Evolutionary conservation across 2,888 invertebrate species (phyloP).

Genomic region (Lydus trimaculatus): DNA sequence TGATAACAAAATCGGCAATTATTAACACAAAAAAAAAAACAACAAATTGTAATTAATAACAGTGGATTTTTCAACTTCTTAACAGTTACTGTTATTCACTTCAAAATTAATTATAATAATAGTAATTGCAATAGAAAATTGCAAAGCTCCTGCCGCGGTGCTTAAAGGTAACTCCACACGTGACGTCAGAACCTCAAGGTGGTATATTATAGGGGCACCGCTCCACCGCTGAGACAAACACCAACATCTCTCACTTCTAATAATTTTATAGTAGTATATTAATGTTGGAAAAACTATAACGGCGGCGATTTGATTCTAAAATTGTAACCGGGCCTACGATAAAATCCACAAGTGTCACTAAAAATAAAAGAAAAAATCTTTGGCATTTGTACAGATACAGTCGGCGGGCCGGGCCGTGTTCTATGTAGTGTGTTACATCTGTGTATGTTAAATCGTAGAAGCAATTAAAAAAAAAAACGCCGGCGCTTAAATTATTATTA

Average conservation of each 20-base stretch:
- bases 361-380: conserved; percentile 31
- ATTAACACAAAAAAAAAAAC: not conserved
- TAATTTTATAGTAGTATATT: not conserved
- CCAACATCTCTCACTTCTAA: conserved; percentile 4
- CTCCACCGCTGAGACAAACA: conserved; percentile 7
- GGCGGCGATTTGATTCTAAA: conserved; percentile 19
- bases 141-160: not conserved
- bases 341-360: conserved; percentile 35
- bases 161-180: conserved; percentile 3
- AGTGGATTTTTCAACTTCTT: not conserved
- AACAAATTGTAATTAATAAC: not conserved
- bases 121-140: too few relatives aligned
- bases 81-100: too few relatives aligned
- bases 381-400: conserved; percentile 23
- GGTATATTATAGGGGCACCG: conserved; percentile 20
- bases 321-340: conserved; percentile 21
- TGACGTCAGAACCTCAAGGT: conserved; percentile 8
- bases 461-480: conserved; percentile 1
- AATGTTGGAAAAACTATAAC: not conserved
- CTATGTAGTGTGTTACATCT: not conserved
- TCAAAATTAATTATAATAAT: not conserved
- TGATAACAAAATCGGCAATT: not conserved
- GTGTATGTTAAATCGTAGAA: too few relatives aligned
- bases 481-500: not conserved
- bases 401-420: not conserved